Evolutionary conservation across 2,113 vertebrate genomes (phyloP).

Genomic region (Chaetorhynchus papuensis): DNA sequence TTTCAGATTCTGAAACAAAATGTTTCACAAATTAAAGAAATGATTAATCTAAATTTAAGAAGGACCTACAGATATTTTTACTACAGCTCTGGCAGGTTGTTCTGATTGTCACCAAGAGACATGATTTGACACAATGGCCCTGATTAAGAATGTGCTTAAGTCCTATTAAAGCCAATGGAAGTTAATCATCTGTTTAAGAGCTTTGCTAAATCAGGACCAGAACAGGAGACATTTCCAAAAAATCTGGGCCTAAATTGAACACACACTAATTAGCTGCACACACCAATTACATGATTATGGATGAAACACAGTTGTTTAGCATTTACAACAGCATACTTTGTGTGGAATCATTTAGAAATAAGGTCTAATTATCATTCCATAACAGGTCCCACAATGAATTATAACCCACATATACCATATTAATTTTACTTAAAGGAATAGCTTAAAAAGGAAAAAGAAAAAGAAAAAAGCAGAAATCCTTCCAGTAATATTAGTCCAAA

Average conservation of each 20-base stretch:
- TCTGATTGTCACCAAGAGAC: conserved; percentile 44
- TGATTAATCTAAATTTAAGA: neutral
- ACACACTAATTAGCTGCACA: conserved; percentile 34
- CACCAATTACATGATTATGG: conserved; percentile 44
- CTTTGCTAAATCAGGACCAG: conserved; percentile 67
- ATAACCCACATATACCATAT: neutral
- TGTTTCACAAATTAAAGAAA: neutral
- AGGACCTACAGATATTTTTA: conserved; percentile 23
- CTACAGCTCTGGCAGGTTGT: neutral
- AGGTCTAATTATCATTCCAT: conserved; percentile 40
- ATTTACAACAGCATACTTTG: conserved; percentile 25
- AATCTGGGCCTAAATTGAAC: conserved; percentile 41
- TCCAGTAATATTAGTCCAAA: neutral
- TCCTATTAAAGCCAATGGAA: conserved; percentile 62
- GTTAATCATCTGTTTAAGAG: conserved; percentile 64
- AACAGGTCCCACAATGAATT: conserved; percentile 31
- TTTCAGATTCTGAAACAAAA: neutral
- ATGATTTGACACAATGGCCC: conserved; percentile 49
- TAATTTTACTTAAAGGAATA: conserved; percentile 2
- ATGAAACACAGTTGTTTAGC: conserved; percentile 45
- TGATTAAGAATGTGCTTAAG: conserved; percentile 61
- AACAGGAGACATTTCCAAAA: conserved; percentile 62
- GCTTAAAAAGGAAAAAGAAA: neutral
- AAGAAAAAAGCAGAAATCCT: neutral
- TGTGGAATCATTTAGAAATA: conserved; percentile 34